Evolutionary conservation across 2,113 vertebrate genomes (phyloP).

Genomic region (Pica pica): DNA sequence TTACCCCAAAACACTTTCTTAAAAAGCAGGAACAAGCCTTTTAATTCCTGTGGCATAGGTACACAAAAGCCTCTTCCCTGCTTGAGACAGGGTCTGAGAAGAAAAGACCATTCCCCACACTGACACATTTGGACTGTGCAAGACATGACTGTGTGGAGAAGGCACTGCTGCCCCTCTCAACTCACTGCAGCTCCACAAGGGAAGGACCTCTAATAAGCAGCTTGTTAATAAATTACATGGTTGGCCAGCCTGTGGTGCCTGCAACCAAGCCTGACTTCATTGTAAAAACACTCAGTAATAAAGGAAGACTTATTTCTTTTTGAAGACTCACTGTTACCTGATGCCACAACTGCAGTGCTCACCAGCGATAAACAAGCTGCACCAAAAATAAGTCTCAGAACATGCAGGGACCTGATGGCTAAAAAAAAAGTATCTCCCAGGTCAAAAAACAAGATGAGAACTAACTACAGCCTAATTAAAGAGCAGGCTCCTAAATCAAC

Average conservation of each 20-base stretch:
- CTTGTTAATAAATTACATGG: background rate
- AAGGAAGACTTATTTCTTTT: background rate
- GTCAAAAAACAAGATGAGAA: background rate
- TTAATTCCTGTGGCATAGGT: background rate
- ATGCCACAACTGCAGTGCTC: background rate
- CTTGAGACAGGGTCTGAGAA: background rate
- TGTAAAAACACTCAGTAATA: background rate
- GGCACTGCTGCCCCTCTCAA: background rate
- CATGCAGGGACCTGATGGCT: background rate
- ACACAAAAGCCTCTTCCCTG: background rate
- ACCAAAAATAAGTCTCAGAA: background rate
- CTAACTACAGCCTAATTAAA: background rate
- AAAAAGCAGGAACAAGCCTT: background rate
- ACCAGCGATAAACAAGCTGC: background rate
- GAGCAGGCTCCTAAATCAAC: background rate
- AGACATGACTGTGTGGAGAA: accelerated
- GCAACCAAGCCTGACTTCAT: background rate
- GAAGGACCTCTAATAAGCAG: background rate
- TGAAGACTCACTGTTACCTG: background rate
- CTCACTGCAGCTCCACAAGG: background rate
- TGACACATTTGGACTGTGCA: background rate
- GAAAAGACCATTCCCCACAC: background rate
- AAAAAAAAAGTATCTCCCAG: background rate
- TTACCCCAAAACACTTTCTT: background rate
- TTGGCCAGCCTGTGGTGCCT: background rate